phyloP scores from a whole-genome alignment of 2,113 vertebrate genomes.

The Ranitomeya imitator region DNA sequence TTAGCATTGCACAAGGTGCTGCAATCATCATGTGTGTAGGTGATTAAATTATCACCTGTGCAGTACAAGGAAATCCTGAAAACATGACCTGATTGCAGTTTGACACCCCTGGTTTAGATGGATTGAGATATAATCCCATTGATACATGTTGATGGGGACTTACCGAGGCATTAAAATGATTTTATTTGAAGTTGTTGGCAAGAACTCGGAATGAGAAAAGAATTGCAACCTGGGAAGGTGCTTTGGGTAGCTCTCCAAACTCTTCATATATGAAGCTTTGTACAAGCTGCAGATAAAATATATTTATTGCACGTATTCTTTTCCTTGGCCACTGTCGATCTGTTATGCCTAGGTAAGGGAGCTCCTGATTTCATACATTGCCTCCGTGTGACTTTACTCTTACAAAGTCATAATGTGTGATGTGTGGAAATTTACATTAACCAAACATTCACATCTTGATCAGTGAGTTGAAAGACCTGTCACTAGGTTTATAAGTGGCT shows the following conservation, averaged over 20 bases:
- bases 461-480: too few species aligned
- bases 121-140: constrained; percentile 13
- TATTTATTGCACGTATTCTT: neutral
- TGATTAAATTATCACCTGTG: too few species aligned
- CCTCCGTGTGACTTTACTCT: neutral
- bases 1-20: too few species aligned
- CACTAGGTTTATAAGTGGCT: too few species aligned
- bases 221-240: constrained; percentile 12
- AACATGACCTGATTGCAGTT: too few species aligned
- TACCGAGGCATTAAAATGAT: neutral
- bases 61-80: too few species aligned
- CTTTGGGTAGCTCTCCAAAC: neutral
- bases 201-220: neutral
- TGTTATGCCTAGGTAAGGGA: neutral
- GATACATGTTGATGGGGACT: neutral
- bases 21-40: too few species aligned
- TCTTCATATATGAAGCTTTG: neutral
- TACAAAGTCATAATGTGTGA: neutral
- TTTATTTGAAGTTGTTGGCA: constrained; percentile 39
- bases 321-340: neutral
- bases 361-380: neutral
- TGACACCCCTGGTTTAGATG: too few species aligned
- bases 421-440: neutral
- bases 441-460: too few species aligned
- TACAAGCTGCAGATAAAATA: constrained; percentile 30